Conservation (phyloP, 2,888 invertebrate species). For the Nudaria mundana region DNA sequence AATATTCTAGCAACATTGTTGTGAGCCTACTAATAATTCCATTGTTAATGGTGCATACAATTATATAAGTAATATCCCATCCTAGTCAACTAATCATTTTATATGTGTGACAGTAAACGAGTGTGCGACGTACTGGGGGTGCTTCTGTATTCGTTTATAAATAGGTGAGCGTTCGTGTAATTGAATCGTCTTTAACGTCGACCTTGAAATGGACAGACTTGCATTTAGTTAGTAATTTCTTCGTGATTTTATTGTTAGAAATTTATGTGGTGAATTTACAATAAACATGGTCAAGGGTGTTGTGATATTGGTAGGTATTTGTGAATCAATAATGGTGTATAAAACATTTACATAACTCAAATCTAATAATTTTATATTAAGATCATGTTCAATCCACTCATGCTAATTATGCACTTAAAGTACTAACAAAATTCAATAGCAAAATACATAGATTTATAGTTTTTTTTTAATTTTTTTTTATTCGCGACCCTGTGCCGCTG, state of each 20-base stretch:
- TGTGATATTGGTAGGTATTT: constrained; percentile 53
- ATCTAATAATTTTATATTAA: too few species aligned
- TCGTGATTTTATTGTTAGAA: constrained; percentile 28
- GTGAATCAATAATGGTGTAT: too few species aligned
- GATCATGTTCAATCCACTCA: too few species aligned
- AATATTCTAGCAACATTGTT: too few species aligned
- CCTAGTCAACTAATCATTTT: constrained; percentile 26
- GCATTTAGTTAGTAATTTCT: constrained; percentile 25
- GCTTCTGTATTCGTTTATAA: constrained; percentile 69
- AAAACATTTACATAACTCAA: too few species aligned
- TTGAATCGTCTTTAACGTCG: constrained; percentile 60
- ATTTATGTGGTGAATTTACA: constrained; percentile 33
- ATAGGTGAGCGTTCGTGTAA: constrained; percentile 63
- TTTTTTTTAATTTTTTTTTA: too few species aligned
- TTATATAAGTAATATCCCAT: constrained; percentile 29
- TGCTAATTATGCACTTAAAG: too few species aligned
- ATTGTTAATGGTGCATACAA: constrained; percentile 27
- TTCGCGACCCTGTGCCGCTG: too few species aligned
- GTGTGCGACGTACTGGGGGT: too few species aligned
- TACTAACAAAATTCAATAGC: too few species aligned
- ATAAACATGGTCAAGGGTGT: constrained; percentile 57
- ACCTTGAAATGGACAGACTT: constrained; percentile 72
- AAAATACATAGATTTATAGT: too few species aligned
- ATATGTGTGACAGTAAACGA: constrained; percentile 24
- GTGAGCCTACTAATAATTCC: too few species aligned